Percentiles rank a stretch among this genome's conserved stretches.
Conservation (phyloP, 2,113 vertebrate genomes). For the Paramormyrops kingsleyae region DNA sequence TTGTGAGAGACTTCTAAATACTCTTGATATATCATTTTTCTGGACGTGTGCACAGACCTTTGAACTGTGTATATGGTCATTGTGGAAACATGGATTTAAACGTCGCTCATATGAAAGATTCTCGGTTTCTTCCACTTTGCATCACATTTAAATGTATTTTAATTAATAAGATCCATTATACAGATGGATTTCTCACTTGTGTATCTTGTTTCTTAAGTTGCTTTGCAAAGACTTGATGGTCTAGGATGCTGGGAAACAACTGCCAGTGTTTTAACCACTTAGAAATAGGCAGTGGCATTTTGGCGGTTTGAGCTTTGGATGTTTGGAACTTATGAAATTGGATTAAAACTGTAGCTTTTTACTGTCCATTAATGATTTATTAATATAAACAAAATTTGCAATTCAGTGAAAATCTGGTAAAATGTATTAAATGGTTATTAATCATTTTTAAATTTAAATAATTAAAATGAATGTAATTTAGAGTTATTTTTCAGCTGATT, state of each 20-base stretch:
- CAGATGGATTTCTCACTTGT: neutral
- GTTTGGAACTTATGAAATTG: neutral
- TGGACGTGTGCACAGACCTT: neutral
- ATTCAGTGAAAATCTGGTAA: too few species aligned
- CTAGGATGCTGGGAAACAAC: neutral
- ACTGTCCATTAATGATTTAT: too few species aligned
- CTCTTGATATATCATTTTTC: conserved; percentile 23
- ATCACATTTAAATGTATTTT: neutral
- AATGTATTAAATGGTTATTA: too few species aligned
- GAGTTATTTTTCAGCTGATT: neutral
- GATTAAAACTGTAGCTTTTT: neutral
- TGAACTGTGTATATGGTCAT: neutral
- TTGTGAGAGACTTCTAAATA: conserved; percentile 54
- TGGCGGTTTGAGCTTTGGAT: neutral
- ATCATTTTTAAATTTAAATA: too few species aligned
- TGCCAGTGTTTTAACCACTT: neutral
- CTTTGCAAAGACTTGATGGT: neutral
- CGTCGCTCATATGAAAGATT: neutral
- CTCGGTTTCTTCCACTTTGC: neutral
- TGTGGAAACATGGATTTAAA: neutral
- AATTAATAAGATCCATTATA: neutral
- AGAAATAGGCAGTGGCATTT: neutral
- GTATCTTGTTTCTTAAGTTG: neutral
- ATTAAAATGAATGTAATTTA: too few species aligned
- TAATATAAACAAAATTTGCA: too few species aligned